These are phyloP conservation scores for Bergia puertoricense DNA, from an alignment of 92 coral and sea anemone species.

Conservation along the genomic window DNA sequence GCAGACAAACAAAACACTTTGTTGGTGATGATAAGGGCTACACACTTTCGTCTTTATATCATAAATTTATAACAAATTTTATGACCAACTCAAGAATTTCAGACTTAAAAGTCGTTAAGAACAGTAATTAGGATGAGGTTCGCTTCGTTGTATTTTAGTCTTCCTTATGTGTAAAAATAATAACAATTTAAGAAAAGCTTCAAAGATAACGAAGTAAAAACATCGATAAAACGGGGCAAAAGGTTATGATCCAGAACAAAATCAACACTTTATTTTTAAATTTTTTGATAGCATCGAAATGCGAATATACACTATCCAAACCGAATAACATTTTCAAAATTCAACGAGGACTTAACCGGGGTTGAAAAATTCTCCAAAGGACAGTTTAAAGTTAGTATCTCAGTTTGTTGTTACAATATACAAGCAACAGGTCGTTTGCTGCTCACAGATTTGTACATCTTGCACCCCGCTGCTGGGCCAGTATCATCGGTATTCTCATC, in stretches of 20 bases:
- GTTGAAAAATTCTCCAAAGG: neutral
- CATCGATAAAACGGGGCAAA: neutral
- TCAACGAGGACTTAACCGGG: neutral
- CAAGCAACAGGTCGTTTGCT: neutral
- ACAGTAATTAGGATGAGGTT: too few species aligned
- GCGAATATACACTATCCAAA: neutral
- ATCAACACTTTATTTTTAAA: too few species aligned
- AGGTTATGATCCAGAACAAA: neutral
- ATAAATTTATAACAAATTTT: too few species aligned
- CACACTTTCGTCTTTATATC: too few species aligned
- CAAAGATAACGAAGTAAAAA: too few species aligned
- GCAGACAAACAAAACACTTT: too few species aligned
- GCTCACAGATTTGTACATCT: neutral
- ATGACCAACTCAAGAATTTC: too few species aligned
- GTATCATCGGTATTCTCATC: slow-evolving; percentile 6
- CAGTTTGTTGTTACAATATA: neutral
- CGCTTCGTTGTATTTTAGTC: too few species aligned
- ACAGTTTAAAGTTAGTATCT: neutral
- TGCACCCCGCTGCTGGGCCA: slow-evolving; percentile 17
- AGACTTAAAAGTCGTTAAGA: too few species aligned
- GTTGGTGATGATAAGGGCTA: too few species aligned
- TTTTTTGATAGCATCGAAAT: neutral
- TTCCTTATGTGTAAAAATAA: too few species aligned
- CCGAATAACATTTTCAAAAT: neutral
- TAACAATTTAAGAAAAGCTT: too few species aligned